A percentile compares a stretch with the other conserved stretches of the same genome.
Evolutionary conservation across 2,888 invertebrate genomes (phyloP).

Genomic region (Dicranocentrus wangi): DNA sequence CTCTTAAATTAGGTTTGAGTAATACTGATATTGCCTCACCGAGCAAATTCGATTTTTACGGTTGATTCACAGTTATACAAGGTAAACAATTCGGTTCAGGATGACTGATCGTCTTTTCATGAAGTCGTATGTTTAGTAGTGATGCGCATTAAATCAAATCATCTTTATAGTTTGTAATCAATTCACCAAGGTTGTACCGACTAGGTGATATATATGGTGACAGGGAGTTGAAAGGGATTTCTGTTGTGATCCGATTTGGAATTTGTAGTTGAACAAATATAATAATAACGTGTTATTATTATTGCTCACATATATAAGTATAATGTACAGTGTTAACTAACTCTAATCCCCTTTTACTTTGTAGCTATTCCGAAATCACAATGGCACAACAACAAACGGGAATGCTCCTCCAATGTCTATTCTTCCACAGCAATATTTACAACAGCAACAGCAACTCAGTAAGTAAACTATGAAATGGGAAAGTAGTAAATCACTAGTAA

Average conservation of each 20-base stretch:
- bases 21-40: background rate
- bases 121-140: too few relatives aligned
- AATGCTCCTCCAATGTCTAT: conserved; percentile 71
- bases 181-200: too few relatives aligned
- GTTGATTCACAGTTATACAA: background rate
- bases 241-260: too few relatives aligned
- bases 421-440: conserved; percentile 86
- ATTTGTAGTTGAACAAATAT: too few relatives aligned
- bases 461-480: conserved; percentile 65
- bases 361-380: conserved; percentile 92
- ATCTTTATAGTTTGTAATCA: too few relatives aligned
- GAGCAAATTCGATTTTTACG: background rate
- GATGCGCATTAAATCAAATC: too few relatives aligned
- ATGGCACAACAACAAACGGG: conserved; percentile 76
- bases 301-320: too few relatives aligned
- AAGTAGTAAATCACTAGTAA: background rate
- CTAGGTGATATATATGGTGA: too few relatives aligned
- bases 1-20: too few relatives aligned
- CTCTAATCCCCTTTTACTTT: conserved; percentile 75
- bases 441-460: conserved; percentile 82
- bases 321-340: too few relatives aligned
- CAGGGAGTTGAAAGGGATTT: too few relatives aligned
- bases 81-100: background rate
- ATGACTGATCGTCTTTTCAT: background rate
- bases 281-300: too few relatives aligned